Percentiles rank a stretch among this genome's conserved stretches.
Evolutionary conservation across 2,888 invertebrate species (phyloP).

Genomic region (Lepidochrysops patricia): DNA sequence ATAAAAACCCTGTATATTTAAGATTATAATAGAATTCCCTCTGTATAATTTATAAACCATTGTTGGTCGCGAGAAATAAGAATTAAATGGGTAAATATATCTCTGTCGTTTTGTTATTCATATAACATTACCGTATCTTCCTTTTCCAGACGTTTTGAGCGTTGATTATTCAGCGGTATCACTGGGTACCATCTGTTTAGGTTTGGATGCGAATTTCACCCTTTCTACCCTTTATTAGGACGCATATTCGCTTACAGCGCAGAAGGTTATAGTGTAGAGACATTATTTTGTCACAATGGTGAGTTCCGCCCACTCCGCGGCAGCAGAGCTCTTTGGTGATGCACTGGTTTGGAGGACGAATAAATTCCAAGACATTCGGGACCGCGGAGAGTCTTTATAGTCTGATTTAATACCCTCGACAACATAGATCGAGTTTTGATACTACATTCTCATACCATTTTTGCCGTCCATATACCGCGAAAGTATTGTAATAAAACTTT

Average conservation of each 20-base stretch:
- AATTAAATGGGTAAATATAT: conserved; percentile 70
- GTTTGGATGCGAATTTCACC: conserved; percentile 32
- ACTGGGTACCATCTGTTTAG: conserved; percentile 58
- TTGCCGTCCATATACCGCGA: background rate
- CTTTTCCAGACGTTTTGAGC: conserved; percentile 73
- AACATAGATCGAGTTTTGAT: conserved; percentile 28
- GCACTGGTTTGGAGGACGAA: conserved; percentile 70
- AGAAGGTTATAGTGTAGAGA: conserved; percentile 61
- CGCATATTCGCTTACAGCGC: conserved; percentile 38
- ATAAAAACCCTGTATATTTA: conserved; percentile 16
- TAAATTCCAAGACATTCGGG: conserved; percentile 61
- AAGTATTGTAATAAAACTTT: conserved; percentile 5
- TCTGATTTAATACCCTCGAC: conserved; percentile 43
- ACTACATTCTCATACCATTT: background rate
- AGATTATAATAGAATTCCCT: conserved; percentile 12
- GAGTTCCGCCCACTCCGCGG: conserved; percentile 65
- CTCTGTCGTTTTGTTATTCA: conserved; percentile 73
- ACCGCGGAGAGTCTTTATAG: conserved; percentile 40
- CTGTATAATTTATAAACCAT: conserved; percentile 44
- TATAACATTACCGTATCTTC: conserved; percentile 73
- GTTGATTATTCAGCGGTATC: conserved; percentile 74
- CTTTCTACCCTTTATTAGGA: conserved; percentile 42
- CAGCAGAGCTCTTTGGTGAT: conserved; percentile 64
- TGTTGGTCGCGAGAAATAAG: conserved; percentile 60
- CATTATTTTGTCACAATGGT: conserved; percentile 74